phyloP scores from a whole-genome alignment of 2,113 vertebrate genomes.

The Nematolebias whitei region DNA sequence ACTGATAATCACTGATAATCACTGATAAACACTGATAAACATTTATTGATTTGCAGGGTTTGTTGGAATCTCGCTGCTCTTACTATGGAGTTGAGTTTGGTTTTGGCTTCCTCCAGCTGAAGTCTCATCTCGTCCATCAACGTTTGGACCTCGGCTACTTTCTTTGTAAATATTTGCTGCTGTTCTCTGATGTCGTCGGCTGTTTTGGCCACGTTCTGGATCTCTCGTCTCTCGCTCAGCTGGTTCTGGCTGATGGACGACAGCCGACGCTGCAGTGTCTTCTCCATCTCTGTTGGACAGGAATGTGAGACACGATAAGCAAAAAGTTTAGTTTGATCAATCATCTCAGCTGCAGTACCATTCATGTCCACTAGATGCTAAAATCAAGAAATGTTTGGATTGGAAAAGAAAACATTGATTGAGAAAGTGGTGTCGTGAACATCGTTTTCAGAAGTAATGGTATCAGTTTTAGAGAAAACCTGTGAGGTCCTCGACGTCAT shows the following conservation, averaged over 20 bases:
- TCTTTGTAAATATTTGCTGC: constrained; percentile 69
- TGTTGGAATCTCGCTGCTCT: constrained; percentile 32
- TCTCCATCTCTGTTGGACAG: constrained; percentile 73
- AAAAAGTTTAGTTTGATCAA: neutral
- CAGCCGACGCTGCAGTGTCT: constrained; percentile 75
- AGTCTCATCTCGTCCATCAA: constrained; percentile 77
- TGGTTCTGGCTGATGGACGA: constrained; percentile 72
- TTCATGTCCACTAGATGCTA: neutral
- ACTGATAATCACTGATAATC: too few species aligned
- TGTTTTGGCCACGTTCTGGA: constrained; percentile 70
- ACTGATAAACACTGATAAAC: too few species aligned
- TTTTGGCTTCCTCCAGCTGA: constrained; percentile 75
- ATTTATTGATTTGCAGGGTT: too few species aligned
- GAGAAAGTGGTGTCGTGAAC: too few species aligned
- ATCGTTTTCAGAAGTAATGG: neutral
- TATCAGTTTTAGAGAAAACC: constrained; percentile 39
- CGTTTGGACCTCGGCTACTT: constrained; percentile 64
- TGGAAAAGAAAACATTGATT: too few species aligned
- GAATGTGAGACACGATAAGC: neutral
- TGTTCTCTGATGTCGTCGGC: constrained; percentile 53
- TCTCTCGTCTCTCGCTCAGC: constrained; percentile 52
- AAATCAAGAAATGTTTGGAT: neutral
- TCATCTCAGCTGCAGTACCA: neutral
- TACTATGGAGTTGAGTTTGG: constrained; percentile 72
- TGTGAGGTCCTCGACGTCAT: constrained; percentile 62